Percentiles rank a stretch among this genome's conserved stretches.
Conservation (phyloP, 2,113 vertebrate genomes). For the Gallinago media region DNA sequence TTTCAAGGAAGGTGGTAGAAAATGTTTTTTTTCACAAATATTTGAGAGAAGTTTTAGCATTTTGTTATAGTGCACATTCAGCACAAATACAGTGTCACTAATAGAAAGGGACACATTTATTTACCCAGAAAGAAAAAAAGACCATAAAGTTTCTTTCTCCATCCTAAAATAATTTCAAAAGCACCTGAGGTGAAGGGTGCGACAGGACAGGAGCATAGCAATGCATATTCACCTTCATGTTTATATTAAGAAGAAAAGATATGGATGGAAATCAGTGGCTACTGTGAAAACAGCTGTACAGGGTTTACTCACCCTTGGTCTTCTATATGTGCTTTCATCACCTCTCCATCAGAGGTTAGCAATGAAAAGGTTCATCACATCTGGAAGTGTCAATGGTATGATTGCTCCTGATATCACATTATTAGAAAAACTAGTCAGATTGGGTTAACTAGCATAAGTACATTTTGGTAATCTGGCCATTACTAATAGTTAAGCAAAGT, state of each 20-base stretch:
- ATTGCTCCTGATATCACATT: background rate
- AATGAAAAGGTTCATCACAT: background rate
- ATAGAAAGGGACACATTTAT: background rate
- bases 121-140: background rate
- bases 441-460: background rate
- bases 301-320: background rate
- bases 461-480: background rate
- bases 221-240: background rate
- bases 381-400: background rate
- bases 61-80: background rate
- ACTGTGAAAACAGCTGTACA: background rate
- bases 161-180: background rate
- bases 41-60: background rate
- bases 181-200: rapidly evolving
- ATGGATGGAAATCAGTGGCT: background rate
- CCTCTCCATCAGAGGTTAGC: background rate
- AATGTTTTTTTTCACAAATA: rapidly evolving
- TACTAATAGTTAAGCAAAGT: background rate
- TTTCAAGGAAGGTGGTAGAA: background rate
- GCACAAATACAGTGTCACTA: background rate
- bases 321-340: background rate
- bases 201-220: background rate
- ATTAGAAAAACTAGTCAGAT: background rate
- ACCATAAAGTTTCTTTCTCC: background rate
- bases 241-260: background rate